Evolutionary conservation across 1,140 invertebrate species (phyloP), one percentile per base, ranked within the genome.

Genomic region (Phocides pigmalion): DNA sequence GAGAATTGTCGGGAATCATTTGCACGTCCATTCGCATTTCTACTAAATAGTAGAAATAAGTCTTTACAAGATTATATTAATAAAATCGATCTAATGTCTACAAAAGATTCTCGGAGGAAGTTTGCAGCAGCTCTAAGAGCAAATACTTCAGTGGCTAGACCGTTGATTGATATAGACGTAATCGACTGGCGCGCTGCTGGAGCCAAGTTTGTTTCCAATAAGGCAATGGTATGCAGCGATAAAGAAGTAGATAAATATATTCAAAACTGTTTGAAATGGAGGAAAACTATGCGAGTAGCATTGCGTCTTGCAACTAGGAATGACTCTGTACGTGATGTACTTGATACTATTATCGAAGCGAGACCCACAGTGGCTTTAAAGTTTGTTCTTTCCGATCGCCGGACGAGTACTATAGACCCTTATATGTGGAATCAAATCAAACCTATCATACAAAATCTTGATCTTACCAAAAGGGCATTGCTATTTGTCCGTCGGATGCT

Each of bases 151-250:
- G 69, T 68, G 4, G 49, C 63, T 0, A 76, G 64, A 64, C 74
- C 77, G 50, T 16, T 20, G n/a, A 4, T 82, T 3, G 63, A 84
- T 46, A 68, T 83, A 16, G 54, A 74, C 9, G 41, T 35, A 4
- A 35, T 72, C 4, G 69, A 76, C 28, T 83, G 76, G 81, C 41
- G 28, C 9, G 12, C 32, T 20, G 25, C 74, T 15, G 79, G 79
- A n/a, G 71, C 67, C 8, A 87, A 85, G 49, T 73, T 72, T 19
- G 39, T 87, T 14, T 72, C 72, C 2, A 82, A 81, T 62, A 73
- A 62, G 37, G 51, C 74, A 11, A 68, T 75, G 9, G 54, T 70
- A 14, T 77, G 76, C 42, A 77, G 66, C 64, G 51, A 41, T 6
- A 67, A 50, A 9, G 72, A 77, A 12, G n/a, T 66, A 15, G 64